Base-by-base conservation (phyloP, 2,113 vertebrate genomes). In the Pagrus major region DNA sequence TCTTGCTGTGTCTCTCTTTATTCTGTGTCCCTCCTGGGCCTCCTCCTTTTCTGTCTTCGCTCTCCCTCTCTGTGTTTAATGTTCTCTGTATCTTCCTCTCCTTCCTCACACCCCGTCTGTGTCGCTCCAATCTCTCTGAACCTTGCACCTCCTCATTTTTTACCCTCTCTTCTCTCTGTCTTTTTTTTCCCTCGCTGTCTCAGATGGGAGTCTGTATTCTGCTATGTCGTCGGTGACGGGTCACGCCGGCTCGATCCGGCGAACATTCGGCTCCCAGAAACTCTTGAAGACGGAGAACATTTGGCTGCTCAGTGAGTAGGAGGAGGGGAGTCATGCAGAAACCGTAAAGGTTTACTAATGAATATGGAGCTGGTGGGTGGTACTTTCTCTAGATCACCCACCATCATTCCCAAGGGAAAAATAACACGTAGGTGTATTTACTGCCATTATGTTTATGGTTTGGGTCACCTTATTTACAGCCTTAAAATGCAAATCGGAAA, bases 291-390 rank as follows among this genome's bases (percentile, higher is more conserved):
- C 94, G 0, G 95, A 96, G 85, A 94, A 92, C 85, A 78, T 95
- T 83, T 96, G 96, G 96, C 81, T 96, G 69, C 89, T 88, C 58
- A 94, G 96, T 96, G 93, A 96, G 95, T 95, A 70, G 74, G 89
- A 77, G 76, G 76, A 60, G 25, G 41, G 72, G 67, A 78, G 82
- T 69, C 52, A 64, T 2, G 46, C 71, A 67, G 54, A 67, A 52
- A 70, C 66, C 11, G 0, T 9, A 27, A 58, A 80, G 73, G 61
- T 75, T 58, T 60, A 46, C 27, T 69, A 27, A 85, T 76, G 76
- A 68, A 79, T 76, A 74, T 76, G 61, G 76, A 85, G 80, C 77
- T 49, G 64, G 85, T 88, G 90, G 89, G 86, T 55, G 84, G 82
- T 58, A 14, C 27, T 65, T 25, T 49, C 46, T 74, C 46, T 74